These are phyloP conservation scores for Lamprotornis superbus DNA, from an alignment of 2,113 vertebrate species.

Conservation along the genomic window DNA sequence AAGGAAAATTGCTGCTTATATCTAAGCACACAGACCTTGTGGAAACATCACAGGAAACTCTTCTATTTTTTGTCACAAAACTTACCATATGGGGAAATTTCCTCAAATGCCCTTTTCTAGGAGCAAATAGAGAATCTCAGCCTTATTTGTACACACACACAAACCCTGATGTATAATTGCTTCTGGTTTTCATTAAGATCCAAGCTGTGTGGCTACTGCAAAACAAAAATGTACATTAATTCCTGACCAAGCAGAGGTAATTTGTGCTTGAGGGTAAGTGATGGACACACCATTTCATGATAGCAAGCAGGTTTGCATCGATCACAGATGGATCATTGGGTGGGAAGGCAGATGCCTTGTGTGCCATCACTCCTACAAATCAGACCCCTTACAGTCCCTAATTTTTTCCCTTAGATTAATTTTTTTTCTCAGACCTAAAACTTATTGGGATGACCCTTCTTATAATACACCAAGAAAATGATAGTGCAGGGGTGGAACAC, in stretches of 20 bases:
- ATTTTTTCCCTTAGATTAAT: neutral
- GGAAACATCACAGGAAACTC: neutral
- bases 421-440: neutral
- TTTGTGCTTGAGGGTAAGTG: neutral
- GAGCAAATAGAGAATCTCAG: neutral
- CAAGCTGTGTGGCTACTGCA: neutral
- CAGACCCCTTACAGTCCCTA: neutral
- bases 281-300: neutral
- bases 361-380: neutral
- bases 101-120: neutral
- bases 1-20: neutral
- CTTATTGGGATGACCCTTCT: neutral
- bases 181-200: neutral
- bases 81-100: neutral
- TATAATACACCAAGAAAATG: neutral
- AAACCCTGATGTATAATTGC: neutral
- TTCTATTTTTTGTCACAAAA: neutral
- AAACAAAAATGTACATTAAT: neutral
- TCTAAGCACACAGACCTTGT: neutral
- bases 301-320: accelerated
- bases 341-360: neutral
- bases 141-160: neutral
- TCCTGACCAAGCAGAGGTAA: neutral
- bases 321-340: neutral
- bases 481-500: neutral